Evolutionary conservation across 2,797 vertebrate genomes (phyloP), one percentile per base, ranked within the genome.

Genomic region (Darevskia nairensis): DNA sequence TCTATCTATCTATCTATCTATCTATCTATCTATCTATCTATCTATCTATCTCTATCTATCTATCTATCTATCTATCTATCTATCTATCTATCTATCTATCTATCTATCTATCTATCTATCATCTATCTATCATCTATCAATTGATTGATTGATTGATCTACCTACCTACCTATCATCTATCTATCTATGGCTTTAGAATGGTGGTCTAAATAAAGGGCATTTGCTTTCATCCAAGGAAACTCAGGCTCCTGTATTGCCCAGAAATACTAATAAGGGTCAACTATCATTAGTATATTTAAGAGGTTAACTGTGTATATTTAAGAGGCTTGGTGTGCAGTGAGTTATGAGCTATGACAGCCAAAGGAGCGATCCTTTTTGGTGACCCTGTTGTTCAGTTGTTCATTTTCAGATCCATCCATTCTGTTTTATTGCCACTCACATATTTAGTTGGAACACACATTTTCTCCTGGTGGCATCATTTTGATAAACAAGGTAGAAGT

Each of bases 261-360:
- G 88, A 97, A 94, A 96, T 94, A 96, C 93, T 94, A 94, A 91
- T 85, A 94, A 96, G 95, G 97, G 97, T 97, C 95, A 96, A 94
- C 94, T 95, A 96, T 93, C 87, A 86, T 94, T 97, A 96, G 94
- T 97, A 85, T 94, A 86, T 95, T 95, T 94, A 93, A 95, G 91
- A 95, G 89, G 91, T 85, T 2, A 55, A 94, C 78, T 86, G 87
- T 77, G 64, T 96, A 84, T 94, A 84, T 95, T 95, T 94, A 93
- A 95, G 92, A 95, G 89, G 91, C 84, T 2, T 44, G 94, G 74
- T 86, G 87, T 77, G 61, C 55, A 79, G 90, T 95, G 95, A 96
- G 87, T 95, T 95, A 95, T 86, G 91, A 93, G 90, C 88, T 91
- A 94, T 71, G 85, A 79, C 80, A 89, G 87, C 0, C 0, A 89